Conservation (phyloP, 2,113 vertebrate genomes). For the Perca schrenkii region DNA sequence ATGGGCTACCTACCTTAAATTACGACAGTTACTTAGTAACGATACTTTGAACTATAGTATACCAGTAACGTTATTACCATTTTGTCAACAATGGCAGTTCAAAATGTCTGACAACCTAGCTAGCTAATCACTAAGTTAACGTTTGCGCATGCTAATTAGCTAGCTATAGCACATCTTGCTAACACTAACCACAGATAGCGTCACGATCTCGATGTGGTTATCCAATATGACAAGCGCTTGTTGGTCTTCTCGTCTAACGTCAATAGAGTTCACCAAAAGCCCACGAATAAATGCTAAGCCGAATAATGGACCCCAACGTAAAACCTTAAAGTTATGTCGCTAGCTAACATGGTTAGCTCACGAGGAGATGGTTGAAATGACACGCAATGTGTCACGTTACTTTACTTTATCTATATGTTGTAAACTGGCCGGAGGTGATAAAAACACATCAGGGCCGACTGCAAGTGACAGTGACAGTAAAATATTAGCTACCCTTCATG, state of each 20-base stretch:
- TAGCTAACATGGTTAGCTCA: neutral
- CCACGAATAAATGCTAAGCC: rapidly evolving
- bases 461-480: too few relatives aligned
- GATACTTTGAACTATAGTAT: neutral
- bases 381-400: too few relatives aligned
- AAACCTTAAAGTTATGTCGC: neutral
- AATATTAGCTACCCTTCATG: too few relatives aligned
- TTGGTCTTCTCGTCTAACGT: rapidly evolving
- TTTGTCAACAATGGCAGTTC: neutral
- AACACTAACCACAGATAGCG: neutral
- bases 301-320: neutral
- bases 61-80: neutral
- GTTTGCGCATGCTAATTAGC: constrained; percentile 17
- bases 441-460: too few relatives aligned
- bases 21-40: neutral
- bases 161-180: constrained; percentile 1
- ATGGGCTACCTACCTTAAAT: neutral
- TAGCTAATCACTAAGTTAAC: neutral
- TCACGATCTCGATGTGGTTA: rapidly evolving
- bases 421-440: too few relatives aligned
- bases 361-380: neutral
- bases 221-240: neutral
- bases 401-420: too few relatives aligned
- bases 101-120: constrained; percentile 57
- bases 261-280: rapidly evolving